Evolutionary conservation across 2,113 vertebrate species (phyloP), one percentile per base, ranked within the genome.

Genomic region (Leptobrachium leishanense): DNA sequence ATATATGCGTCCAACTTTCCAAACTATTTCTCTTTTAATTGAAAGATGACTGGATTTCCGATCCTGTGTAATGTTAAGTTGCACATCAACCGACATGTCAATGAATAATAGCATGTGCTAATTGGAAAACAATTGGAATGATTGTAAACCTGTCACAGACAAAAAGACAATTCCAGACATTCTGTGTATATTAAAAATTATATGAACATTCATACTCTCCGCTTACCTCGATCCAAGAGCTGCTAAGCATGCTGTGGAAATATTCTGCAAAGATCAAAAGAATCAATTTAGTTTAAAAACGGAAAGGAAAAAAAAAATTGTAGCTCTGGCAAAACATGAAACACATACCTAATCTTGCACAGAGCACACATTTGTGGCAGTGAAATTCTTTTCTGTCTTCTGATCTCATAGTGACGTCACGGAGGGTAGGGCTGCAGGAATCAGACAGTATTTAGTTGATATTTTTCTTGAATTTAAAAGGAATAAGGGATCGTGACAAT

Each of bases 231-330:
- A 98, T 96, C 98, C 98, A 99, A 3, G 96, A 93, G 86, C 92
- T 99, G 89, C 94, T 96, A 86, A 99, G 90, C 98, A 99, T 98
- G 86, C 95, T 98, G 86, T 93, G 94, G 90, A 99, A 99, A 87
- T 99, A 99, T 84, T 98, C 98, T 99, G 90, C 5, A 88, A 92
- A 82, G 83, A 87, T 83, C 67, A 72, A 82, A 43, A 73, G 64
- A 82, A 59, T 1, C 10, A 84, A 75, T 76, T 84, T 81, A 88
- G 70, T 81, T 82, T 75, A 82, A 62, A 80, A 85, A 9, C 6
- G 66, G 6, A 53, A 68, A 85, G 82, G 78, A 42, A 80, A 70
- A 44, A 68, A 42, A 59, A 84, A 9, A 43, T 79, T 10, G 39
- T 42, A 68, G 41, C 8, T 12, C 11, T n/a, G 54, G 62, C 62